These are phyloP conservation scores for Ptilonorhynchus violaceus DNA, from an alignment of 2,113 vertebrate genomes.

Conservation along the genomic window DNA sequence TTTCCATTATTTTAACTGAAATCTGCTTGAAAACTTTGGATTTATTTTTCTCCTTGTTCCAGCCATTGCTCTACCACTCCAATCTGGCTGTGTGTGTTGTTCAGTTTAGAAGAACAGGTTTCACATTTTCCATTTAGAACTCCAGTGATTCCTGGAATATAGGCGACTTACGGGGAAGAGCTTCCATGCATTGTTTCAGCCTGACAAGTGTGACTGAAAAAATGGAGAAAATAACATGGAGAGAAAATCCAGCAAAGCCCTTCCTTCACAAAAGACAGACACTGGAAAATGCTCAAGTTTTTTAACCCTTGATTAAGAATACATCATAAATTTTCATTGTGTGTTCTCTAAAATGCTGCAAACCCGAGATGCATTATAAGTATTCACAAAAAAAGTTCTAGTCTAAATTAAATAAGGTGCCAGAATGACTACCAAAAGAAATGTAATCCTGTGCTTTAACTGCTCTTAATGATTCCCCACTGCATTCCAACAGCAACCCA, in stretches of 20 bases:
- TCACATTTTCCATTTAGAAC: slow-evolving; percentile 35
- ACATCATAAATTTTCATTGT: neutral
- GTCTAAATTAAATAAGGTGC: neutral
- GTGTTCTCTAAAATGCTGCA: neutral
- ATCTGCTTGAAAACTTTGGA: neutral
- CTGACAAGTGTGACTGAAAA: neutral
- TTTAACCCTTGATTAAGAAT: neutral
- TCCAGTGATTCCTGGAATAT: slow-evolving; percentile 40
- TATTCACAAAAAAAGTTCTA: neutral
- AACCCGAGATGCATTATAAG: neutral
- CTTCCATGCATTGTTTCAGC: neutral
- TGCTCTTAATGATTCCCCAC: neutral
- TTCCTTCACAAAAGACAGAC: neutral
- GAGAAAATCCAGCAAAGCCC: neutral
- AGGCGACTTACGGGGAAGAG: neutral
- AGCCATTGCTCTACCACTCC: neutral
- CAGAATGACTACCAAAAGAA: neutral
- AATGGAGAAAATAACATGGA: neutral
- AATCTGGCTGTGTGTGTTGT: neutral
- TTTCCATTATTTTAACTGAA: slow-evolving; percentile 1
- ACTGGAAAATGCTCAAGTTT: neutral
- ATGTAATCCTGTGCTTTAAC: neutral
- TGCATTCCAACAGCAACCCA: neutral
- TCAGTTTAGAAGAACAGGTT: neutral
- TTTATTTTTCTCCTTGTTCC: neutral